A percentile compares a stretch with the other conserved stretches of the same genome.
Evolutionary conservation across 1,140 invertebrate genomes (phyloP).

Genomic region (Drosophila sp.): DNA sequence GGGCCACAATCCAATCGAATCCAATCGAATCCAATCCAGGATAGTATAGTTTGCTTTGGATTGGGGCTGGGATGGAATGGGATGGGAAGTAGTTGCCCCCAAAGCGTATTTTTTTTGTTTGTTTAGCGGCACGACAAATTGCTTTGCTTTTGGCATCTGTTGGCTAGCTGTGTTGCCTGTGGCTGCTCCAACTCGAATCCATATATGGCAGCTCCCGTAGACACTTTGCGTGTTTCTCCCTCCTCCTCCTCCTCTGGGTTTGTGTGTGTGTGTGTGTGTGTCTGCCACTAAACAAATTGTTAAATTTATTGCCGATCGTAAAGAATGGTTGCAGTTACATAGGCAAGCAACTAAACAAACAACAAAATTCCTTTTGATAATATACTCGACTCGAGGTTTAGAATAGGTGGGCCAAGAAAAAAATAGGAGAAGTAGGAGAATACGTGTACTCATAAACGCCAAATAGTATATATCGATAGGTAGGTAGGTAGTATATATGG

Average conservation of each 20-base stretch:
- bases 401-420: neutral
- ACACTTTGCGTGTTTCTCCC: slow-evolving; percentile 44
- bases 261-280: slow-evolving; percentile 39
- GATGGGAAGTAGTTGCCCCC: slow-evolving; percentile 18
- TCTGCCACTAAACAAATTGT: slow-evolving; percentile 77
- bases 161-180: slow-evolving; percentile 33
- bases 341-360: slow-evolving; percentile 38
- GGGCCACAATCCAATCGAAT: neutral
- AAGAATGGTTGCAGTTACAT: slow-evolving; percentile 72
- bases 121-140: slow-evolving; percentile 77
- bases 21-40: neutral
- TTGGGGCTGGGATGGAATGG: neutral
- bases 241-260: slow-evolving; percentile 12
- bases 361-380: slow-evolving; percentile 37
- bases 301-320: slow-evolving; percentile 79
- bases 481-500: neutral
- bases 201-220: slow-evolving; percentile 71
- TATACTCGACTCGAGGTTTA: slow-evolving; percentile 36
- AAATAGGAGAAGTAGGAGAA: neutral
- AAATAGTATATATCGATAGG: slow-evolving; percentile 36
- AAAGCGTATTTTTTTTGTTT: slow-evolving; percentile 22
- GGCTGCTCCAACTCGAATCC: slow-evolving; percentile 27
- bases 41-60: neutral
- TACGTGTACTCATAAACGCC: neutral
- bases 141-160: slow-evolving; percentile 75